Conservation (phyloP, 2,888 invertebrate genomes). For the Amblyjoppa fuscipennis region DNA sequence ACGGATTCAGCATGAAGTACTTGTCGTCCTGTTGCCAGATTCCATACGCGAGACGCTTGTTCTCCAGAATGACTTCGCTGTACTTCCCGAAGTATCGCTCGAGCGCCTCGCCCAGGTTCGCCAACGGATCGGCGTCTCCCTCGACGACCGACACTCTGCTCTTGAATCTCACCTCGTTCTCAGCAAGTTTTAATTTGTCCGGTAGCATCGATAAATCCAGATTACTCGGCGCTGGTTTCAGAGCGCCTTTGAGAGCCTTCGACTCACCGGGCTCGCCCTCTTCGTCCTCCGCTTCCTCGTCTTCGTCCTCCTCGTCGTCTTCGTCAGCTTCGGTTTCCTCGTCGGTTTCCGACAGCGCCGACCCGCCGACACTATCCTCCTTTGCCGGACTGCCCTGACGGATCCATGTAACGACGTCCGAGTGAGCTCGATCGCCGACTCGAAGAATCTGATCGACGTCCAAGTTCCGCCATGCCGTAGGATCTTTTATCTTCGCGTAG, state of each 20-base stretch:
- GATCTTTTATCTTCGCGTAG: conserved; percentile 74
- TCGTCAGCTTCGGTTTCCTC: conserved; percentile 67
- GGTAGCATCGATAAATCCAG: conserved; percentile 79
- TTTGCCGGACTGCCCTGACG: conserved; percentile 70
- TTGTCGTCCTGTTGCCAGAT: conserved; percentile 76
- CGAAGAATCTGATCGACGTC: conserved; percentile 78
- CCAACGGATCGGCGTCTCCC: conserved; percentile 79
- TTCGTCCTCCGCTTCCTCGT: conserved; percentile 56
- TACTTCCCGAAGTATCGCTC: conserved; percentile 78
- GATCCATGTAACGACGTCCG: conserved; percentile 75
- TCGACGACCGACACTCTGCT: conserved; percentile 72
- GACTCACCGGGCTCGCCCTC: conserved; percentile 33
- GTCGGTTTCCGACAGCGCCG: conserved; percentile 56
- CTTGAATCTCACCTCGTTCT: conserved; percentile 72
- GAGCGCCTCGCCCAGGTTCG: conserved; percentile 80
- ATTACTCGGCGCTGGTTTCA: conserved; percentile 72
- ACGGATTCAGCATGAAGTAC: conserved; percentile 81
- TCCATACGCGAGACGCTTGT: conserved; percentile 77
- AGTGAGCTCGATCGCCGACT: conserved; percentile 73
- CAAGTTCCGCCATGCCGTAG: conserved; percentile 76
- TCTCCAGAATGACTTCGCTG: conserved; percentile 79
- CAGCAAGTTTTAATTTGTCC: conserved; percentile 73
- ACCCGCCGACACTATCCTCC: conserved; percentile 29
- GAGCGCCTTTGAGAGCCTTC: conserved; percentile 54
- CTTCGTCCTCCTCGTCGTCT: conserved; percentile 59